Evolutionary conservation across 2,797 vertebrate genomes (phyloP).

Genomic region (Lerista edwardsae): DNA sequence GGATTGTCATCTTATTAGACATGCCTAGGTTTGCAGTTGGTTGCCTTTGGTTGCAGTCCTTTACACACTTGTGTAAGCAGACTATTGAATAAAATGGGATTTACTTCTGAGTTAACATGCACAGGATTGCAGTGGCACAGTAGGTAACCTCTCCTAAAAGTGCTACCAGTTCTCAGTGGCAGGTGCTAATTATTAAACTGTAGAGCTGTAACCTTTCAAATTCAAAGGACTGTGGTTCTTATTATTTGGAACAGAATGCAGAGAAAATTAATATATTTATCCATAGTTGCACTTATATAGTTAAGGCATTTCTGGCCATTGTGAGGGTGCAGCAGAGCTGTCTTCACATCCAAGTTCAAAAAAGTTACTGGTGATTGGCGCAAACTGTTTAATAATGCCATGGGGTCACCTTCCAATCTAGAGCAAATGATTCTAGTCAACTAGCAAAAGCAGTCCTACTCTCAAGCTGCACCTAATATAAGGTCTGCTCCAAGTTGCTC

Average conservation of each 20-base stretch:
- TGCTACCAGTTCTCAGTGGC: background rate
- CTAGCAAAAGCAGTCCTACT: background rate
- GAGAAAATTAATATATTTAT: background rate
- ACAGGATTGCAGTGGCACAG: no score
- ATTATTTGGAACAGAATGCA: background rate
- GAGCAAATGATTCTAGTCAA: background rate
- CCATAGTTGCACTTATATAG: background rate
- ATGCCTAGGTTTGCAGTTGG: no score
- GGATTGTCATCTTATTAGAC: no score
- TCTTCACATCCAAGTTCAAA: background rate
- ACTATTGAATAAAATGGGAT: no score
- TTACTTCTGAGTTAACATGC: no score
- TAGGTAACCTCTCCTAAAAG: background rate
- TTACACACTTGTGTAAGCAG: no score
- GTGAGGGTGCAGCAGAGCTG: background rate
- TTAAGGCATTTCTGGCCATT: background rate
- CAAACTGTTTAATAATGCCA: background rate
- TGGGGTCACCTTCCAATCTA: background rate
- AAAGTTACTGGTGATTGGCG: background rate
- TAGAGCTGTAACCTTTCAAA: conserved; percentile 1
- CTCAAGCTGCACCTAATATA: no score
- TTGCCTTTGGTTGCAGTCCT: no score
- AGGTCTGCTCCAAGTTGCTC: background rate
- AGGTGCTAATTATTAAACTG: background rate
- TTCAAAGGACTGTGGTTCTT: background rate